Evolutionary conservation across 2,888 invertebrate species (phyloP), one percentile per base, ranked within the genome.

Genomic region (Drosophila phalerata): DNA sequence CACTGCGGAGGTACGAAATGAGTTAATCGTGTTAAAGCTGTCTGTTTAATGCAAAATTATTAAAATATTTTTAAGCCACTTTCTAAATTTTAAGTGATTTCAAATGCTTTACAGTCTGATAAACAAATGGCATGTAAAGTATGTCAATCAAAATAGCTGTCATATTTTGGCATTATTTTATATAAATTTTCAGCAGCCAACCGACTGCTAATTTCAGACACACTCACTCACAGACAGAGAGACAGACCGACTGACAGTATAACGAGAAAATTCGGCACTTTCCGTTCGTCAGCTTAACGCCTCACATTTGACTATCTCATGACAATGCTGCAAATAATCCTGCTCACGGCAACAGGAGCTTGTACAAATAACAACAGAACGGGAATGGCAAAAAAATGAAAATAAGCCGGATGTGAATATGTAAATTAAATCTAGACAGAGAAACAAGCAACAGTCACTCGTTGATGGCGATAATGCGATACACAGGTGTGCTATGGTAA

Each of bases 361-460:
- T 52, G 47, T 15, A 40, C 22, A 56, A 45, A 45, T 32, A 56
- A 38, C 57, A 57, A 17, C 22, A 47, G 17, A 34, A 45, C 28
- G 13, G 13, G 22, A 8, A 43, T 8, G 3, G n/a, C n/a, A 9
- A 40, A 47, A 51, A 52, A 6, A 51, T 37, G 15, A 40, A 49
- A 45, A 56, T 56, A 56, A 56, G 49, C 49, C 69, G 78, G 53
- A 72, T 75, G 81, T 60, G 73, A 73, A 81, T 87, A 85, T 87
- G 88, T 74, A 89, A 87, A 85, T 87, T 55, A 79, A 85, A 88
- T 72, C 71, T 85, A 47, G 56, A 61, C 60, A 62, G 17, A 69
- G 15, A 65, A 64, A 60, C 52, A 58, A 78, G 49, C 61, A 68
- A 42, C 77, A 71, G 47, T 25, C 48, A 25, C 45, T 38, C 58